phyloP scores from a whole-genome alignment of 2,888 invertebrate genomes.

The Lacanobia wlatinum region DNA sequence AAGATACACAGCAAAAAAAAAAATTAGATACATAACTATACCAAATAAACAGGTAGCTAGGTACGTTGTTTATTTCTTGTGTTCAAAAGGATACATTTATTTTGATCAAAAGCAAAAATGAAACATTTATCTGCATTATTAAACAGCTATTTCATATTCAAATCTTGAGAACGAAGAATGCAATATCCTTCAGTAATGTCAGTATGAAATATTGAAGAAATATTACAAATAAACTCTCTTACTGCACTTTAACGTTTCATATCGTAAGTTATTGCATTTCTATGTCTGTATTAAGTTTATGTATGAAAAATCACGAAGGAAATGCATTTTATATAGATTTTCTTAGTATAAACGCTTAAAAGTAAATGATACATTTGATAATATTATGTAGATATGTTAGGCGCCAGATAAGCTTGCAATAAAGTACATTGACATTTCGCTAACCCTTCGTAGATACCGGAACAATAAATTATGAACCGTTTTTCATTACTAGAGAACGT shows the following conservation, averaged over 20 bases:
- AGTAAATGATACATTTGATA: neutral
- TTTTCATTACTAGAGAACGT: no score
- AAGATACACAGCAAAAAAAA: no score
- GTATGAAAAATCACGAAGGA: neutral
- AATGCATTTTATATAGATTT: neutral
- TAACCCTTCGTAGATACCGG: no score
- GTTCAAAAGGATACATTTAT: neutral
- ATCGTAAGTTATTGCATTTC: slow-evolving; percentile 44
- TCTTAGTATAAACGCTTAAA: neutral
- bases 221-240: slow-evolving; percentile 47
- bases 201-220: slow-evolving; percentile 46
- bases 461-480: no score
- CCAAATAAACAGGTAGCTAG: no score
- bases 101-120: neutral
- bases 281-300: slow-evolving; percentile 3
- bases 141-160: slow-evolving; percentile 19
- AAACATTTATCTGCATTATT: neutral
- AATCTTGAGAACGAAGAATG: slow-evolving; percentile 20
- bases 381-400: no score
- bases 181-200: slow-evolving; percentile 43
- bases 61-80: no score
- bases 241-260: slow-evolving; percentile 20
- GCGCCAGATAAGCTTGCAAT: no score
- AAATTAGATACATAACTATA: no score
- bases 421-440: no score